phyloP scores from a whole-genome alignment of 2,888 invertebrate genomes.

The Acronicta alni region DNA sequence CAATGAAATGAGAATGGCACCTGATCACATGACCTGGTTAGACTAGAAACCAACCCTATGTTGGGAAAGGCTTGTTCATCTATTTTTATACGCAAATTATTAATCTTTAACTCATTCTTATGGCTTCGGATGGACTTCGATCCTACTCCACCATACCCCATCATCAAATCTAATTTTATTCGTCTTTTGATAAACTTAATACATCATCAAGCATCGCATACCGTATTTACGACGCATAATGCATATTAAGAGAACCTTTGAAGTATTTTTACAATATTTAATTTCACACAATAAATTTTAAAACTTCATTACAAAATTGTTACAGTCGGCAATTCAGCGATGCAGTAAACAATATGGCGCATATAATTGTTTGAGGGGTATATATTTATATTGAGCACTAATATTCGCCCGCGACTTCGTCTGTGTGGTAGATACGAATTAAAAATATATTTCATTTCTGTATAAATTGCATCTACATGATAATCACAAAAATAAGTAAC shows the following conservation, averaged over 20 bases:
- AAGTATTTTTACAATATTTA: constrained; percentile 23
- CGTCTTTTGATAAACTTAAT: constrained; percentile 6
- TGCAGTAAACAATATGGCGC: constrained; percentile 30
- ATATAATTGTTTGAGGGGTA: constrained; percentile 55
- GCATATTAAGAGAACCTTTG: constrained; percentile 21
- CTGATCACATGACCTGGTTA: no score
- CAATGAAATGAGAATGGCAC: no score
- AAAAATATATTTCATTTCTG: no score
- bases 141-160: no score
- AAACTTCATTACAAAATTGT: constrained; percentile 41
- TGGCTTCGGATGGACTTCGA: neutral
- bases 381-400: constrained; percentile 5
- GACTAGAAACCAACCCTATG: no score
- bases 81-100: no score
- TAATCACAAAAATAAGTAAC: no score
- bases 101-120: no score
- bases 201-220: neutral
- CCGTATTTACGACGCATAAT: constrained; percentile 23
- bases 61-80: no score
- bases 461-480: no score
- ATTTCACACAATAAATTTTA: constrained; percentile 38
- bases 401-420: neutral
- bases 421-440: neutral
- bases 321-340: constrained; percentile 28
- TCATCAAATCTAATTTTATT: no score